These are phyloP conservation scores for Oxyura jamaicensis DNA, from an alignment of 2,113 vertebrate species.

Conservation along the genomic window DNA sequence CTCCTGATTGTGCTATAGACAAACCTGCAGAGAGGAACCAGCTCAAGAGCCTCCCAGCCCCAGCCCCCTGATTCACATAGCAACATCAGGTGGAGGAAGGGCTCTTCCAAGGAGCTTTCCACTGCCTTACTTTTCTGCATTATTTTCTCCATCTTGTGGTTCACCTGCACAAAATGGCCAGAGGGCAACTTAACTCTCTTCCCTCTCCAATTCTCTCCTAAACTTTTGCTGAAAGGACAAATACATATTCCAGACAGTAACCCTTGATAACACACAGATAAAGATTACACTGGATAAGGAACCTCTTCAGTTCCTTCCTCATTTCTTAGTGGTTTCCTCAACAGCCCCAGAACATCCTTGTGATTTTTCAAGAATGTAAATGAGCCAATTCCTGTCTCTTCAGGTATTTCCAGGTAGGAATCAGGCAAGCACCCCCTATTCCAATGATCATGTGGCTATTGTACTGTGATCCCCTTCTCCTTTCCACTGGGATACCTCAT, in stretches of 20 bases:
- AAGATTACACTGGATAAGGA: background rate
- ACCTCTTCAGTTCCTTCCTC: background rate
- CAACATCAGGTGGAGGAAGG: background rate
- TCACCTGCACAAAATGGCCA: background rate
- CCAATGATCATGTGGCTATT: slow-evolving; percentile 27
- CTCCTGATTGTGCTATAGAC: background rate
- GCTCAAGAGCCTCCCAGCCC: background rate
- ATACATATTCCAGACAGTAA: background rate
- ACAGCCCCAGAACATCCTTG: background rate
- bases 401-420: background rate
- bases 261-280: background rate
- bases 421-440: slow-evolving; percentile 9
- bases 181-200: background rate
- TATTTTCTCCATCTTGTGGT: background rate
- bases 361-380: slow-evolving; percentile 37
- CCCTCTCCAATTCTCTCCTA: background rate
- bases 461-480: slow-evolving; percentile 6
- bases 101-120: background rate
- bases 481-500: slow-evolving; percentile 15
- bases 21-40: background rate
- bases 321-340: slow-evolving; percentile 9
- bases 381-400: background rate
- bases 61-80: background rate
- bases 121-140: background rate
- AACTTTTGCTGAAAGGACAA: background rate